phyloP scores from a whole-genome alignment of 1,140 invertebrate genomes.

The Chelonus insularis region DNA sequence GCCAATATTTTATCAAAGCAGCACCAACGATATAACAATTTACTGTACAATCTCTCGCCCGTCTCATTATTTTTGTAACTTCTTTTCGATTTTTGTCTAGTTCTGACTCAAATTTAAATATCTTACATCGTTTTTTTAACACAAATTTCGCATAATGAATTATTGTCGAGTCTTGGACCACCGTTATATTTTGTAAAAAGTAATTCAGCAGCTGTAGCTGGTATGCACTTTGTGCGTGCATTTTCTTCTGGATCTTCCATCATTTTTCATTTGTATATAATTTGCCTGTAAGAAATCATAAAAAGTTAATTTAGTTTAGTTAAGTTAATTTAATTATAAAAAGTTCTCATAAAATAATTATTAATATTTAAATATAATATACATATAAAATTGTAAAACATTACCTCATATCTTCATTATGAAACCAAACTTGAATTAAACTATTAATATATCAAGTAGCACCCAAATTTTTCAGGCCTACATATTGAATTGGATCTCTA shows the following conservation, averaged over 20 bases:
- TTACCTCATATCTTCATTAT: constrained; percentile 68
- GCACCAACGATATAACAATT: constrained; percentile 51
- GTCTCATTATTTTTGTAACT: constrained; percentile 47
- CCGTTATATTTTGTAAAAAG: constrained; percentile 59
- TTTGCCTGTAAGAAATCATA: constrained; percentile 54
- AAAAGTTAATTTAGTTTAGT: too few species aligned
- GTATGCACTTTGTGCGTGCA: constrained; percentile 53
- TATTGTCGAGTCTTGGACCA: constrained; percentile 54
- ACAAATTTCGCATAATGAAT: constrained; percentile 59
- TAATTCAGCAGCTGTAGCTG: constrained; percentile 49
- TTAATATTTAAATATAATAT: constrained; percentile 13
- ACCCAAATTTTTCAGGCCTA: constrained; percentile 73
- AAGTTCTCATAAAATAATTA: constrained; percentile 7
- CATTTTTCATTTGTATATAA: constrained; percentile 69
- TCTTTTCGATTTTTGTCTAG: constrained; percentile 53
- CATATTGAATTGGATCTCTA: constrained; percentile 59
- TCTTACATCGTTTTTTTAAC: constrained; percentile 59
- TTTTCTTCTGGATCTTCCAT: constrained; percentile 59
- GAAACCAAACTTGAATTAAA: constrained; percentile 75
- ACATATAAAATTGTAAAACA: constrained; percentile 10
- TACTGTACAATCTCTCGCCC: constrained; percentile 42
- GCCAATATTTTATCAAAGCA: constrained; percentile 52
- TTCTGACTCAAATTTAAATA: constrained; percentile 47
- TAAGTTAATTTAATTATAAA: constrained; percentile 12
- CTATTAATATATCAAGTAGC: constrained; percentile 78